phyloP scores from a whole-genome alignment of 2,113 vertebrate genomes.

The Pachypanchax playfairii region DNA sequence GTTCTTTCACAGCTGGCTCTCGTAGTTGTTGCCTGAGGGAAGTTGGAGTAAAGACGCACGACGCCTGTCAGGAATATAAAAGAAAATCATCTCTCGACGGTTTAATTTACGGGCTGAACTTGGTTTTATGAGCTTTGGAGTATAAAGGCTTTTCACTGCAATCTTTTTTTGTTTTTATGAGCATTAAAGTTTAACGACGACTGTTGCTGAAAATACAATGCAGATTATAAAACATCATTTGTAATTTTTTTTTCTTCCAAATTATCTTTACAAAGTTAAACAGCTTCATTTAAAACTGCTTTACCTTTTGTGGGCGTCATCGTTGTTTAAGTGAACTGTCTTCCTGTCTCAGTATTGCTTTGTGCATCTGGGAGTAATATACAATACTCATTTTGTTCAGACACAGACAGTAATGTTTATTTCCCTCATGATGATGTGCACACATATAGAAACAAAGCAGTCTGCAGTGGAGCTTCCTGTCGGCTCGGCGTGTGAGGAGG shows the following conservation, averaged over 20 bases:
- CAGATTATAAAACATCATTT: not conserved
- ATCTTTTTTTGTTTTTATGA: not conserved
- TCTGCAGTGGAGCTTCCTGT: slow-evolving; percentile 40
- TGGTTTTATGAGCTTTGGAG: not conserved
- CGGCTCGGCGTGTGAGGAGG: slow-evolving; percentile 43
- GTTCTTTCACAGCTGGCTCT: not conserved
- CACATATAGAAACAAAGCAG: slow-evolving; percentile 17
- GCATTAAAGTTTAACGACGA: not conserved
- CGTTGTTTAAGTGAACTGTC: slow-evolving; percentile 59
- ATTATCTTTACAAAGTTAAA: not conserved
- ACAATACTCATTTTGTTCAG: slow-evolving; percentile 55
- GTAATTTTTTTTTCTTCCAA: not conserved
- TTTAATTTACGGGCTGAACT: not conserved
- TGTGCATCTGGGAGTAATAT: slow-evolving; percentile 68
- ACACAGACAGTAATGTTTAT: slow-evolving; percentile 62
- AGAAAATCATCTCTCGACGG: not conserved
- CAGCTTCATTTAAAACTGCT: no score
- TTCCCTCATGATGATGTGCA: slow-evolving; percentile 61
- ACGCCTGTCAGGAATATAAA: not conserved
- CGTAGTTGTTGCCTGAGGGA: not conserved
- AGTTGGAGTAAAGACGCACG: not conserved
- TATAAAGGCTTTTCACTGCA: not conserved
- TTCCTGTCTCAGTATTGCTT: slow-evolving; percentile 67
- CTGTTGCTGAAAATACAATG: not conserved
- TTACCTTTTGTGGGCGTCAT: no score